phyloP scores from a whole-genome alignment of 2,888 invertebrate genomes.

The Seira musarum region DNA sequence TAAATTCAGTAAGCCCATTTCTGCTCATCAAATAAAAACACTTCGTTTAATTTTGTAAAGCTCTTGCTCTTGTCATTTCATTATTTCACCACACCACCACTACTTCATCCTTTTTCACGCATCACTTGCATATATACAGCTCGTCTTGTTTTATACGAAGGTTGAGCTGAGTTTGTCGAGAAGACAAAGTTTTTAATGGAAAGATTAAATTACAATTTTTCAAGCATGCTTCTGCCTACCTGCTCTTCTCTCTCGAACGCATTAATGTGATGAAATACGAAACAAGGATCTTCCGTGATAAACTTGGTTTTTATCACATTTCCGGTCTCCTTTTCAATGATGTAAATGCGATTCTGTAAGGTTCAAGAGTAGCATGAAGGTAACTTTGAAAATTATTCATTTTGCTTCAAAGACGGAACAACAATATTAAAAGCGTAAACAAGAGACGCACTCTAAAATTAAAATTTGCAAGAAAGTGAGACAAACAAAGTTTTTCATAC shows the following conservation, averaged over 20 bases:
- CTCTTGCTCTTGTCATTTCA: constrained; percentile 7
- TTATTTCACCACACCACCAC: constrained; percentile 8
- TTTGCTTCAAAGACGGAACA: neutral
- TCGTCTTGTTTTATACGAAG: neutral
- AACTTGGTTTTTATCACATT: constrained; percentile 71
- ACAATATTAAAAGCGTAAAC: too few species aligned
- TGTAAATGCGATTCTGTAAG: constrained; percentile 72
- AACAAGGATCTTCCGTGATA: constrained; percentile 73
- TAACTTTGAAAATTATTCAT: neutral
- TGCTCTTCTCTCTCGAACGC: constrained; percentile 74
- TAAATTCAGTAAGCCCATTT: constrained; percentile 26
- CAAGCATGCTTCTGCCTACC: constrained; percentile 63
- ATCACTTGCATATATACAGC: neutral
- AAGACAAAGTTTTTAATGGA: neutral
- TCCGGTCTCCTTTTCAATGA: constrained; percentile 73
- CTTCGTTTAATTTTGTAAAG: constrained; percentile 36
- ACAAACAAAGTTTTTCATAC: constrained; percentile 69
- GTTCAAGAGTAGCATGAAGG: neutral
- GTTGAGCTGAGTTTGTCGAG: neutral
- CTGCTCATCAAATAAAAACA: constrained; percentile 47
- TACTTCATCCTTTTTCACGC: constrained; percentile 8
- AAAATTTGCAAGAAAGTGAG: neutral
- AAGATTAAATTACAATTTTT: neutral
- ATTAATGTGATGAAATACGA: constrained; percentile 75
- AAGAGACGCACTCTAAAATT: too few species aligned